Evolutionary conservation across 2,113 vertebrate genomes (phyloP), one percentile per base, ranked within the genome.

Genomic region (Caracal caracal): DNA sequence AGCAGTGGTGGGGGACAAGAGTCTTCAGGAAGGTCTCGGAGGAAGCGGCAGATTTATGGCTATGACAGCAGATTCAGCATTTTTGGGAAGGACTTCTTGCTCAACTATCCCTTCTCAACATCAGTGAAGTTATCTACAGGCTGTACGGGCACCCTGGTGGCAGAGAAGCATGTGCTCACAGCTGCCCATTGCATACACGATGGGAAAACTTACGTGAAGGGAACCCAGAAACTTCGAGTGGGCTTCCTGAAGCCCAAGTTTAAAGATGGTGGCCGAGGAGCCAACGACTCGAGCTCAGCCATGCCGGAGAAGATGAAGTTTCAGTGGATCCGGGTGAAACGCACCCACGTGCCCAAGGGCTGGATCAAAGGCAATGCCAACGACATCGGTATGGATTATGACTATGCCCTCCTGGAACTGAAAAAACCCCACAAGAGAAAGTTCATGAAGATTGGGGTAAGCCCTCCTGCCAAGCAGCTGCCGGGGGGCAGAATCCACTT

Each of bases 321-420:
- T 98, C 99, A 99, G 97, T 99, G 99, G 99, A 99, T 99, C 97
- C 98, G 99, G 33, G 99, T 99, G 96, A 99, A 99, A 98, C 99
- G 99, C 94, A 99, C 99, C 0, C 99, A 99, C 0, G 99, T 99
- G n/a, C 99, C 99, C 90, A 99, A 99, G 97, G 99, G 99, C 33
- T 99, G 99, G 99, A 99, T 99, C 97, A 99, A 99, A 98, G 99
- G 99, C 59, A 99, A 99, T 0, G 99, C 99, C 94, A 99, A 99
- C 2, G 99, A 99, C 95, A 99, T 99, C 3, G 99, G 99, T 80
- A 99, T 99, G 99, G 99, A 99, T 99, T 99, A 99, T n/a, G 99
- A 99, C 98, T 99, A 99, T 12, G 99, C 99, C 10, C 98, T 99
- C 51, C 98, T 99, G 85, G 99, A 99, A 96, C 99, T 99, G 75